Evolutionary conservation across 2,888 invertebrate genomes (phyloP).

Genomic region (Polydrusus tereticollis): DNA sequence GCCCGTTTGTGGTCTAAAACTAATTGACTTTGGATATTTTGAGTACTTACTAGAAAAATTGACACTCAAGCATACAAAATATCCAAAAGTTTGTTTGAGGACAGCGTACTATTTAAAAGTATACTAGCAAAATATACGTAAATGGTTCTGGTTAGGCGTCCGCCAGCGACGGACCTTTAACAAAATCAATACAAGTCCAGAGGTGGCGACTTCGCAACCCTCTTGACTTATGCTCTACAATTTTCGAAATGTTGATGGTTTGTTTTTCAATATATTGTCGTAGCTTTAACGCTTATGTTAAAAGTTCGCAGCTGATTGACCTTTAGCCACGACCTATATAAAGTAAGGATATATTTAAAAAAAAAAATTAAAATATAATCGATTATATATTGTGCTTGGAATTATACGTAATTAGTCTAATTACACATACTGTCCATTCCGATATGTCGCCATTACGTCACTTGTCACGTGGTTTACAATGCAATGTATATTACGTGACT

Average conservation of each 20-base stretch:
- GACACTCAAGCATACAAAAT: too few species aligned
- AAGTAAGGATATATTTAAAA: constrained; percentile 10
- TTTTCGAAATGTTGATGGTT: too few species aligned
- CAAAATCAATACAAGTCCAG: too few species aligned
- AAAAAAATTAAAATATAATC: constrained; percentile 7
- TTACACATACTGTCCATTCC: too few species aligned
- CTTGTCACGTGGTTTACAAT: too few species aligned
- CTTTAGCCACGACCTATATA: not conserved
- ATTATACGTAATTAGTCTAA: constrained; percentile 28
- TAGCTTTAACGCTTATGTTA: not conserved
- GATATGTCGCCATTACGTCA: too few species aligned
- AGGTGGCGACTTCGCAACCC: too few species aligned
- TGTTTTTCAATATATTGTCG: not conserved
- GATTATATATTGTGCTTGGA: constrained; percentile 9
- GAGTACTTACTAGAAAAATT: not conserved
- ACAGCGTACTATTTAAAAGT: not conserved
- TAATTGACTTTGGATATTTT: too few species aligned
- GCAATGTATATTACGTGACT: too few species aligned
- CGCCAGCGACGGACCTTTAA: not conserved
- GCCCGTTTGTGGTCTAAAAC: too few species aligned
- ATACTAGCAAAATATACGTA: constrained; percentile 22
- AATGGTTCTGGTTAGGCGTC: not conserved
- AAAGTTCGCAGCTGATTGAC: not conserved
- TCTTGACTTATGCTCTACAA: too few species aligned
- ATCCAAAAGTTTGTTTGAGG: not conserved